Percentiles rank a stretch among this genome's conserved stretches.
These are phyloP conservation scores for Gymnodraco acuticeps DNA, from an alignment of 2,797 vertebrate genomes.

Conservation along the genomic window DNA sequence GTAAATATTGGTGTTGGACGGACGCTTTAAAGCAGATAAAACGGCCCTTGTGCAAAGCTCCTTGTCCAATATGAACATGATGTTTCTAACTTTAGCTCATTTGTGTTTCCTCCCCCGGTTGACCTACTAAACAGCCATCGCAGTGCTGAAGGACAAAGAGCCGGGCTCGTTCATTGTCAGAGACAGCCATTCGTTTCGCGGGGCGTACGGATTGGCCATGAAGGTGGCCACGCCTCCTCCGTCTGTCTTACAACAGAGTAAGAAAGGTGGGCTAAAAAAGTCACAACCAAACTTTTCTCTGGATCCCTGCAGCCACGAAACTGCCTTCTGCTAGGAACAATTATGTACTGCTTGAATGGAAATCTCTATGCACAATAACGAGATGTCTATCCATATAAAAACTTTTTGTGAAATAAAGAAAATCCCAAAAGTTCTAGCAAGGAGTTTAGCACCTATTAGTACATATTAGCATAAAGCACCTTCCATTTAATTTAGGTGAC, in stretches of 20 bases:
- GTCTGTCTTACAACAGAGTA: constrained; percentile 91
- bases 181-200: constrained; percentile 96
- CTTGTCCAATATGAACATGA: constrained; percentile 21
- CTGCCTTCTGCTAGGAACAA: not conserved
- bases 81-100: constrained; percentile 47
- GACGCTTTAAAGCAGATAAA: constrained; percentile 35
- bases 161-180: constrained; percentile 94
- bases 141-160: constrained; percentile 93
- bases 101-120: constrained; percentile 39
- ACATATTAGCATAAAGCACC: not conserved
- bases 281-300: not conserved
- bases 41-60: constrained; percentile 31
- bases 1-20: constrained; percentile 81
- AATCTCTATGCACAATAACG: not conserved
- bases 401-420: not conserved
- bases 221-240: constrained; percentile 95
- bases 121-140: constrained; percentile 86
- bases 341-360: not conserved
- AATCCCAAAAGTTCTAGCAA: not conserved
- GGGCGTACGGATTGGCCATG: constrained; percentile 96
- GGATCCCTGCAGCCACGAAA: not conserved
- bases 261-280: constrained; percentile 87
- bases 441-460: not conserved
- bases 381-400: not conserved
- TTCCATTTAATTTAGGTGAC: not conserved